Evolutionary conservation across 2,797 vertebrate genomes (phyloP).

Genomic region (Sebastes iracundus): DNA sequence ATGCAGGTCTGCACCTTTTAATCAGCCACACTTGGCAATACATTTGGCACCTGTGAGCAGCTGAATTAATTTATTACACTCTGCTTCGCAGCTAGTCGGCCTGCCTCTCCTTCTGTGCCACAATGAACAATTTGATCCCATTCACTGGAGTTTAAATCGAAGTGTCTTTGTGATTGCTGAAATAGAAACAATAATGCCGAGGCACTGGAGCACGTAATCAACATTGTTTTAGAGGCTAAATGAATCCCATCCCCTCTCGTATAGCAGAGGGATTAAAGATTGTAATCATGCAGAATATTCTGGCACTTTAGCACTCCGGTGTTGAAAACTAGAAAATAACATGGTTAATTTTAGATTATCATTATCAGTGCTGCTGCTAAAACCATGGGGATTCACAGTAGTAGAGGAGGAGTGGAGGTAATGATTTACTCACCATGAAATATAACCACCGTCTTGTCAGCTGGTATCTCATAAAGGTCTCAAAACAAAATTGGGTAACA

Average conservation of each 20-base stretch:
- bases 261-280: background rate
- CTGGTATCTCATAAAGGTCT: background rate
- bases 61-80: constrained; percentile 57
- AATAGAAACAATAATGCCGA: constrained; percentile 45
- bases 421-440: background rate
- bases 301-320: background rate
- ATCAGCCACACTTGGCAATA: constrained; percentile 59
- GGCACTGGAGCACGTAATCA: constrained; percentile 35
- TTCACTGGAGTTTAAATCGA: constrained; percentile 48
- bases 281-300: background rate
- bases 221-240: constrained; percentile 37
- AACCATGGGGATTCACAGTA: background rate
- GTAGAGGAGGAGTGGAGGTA: background rate
- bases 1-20: constrained; percentile 53
- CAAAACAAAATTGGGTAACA: background rate
- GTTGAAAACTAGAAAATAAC: background rate
- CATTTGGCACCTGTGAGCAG: constrained; percentile 45
- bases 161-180: constrained; percentile 52
- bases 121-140: constrained; percentile 37
- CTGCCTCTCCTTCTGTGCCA: constrained; percentile 11
- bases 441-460: background rate
- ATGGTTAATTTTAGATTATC: background rate
- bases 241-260: background rate
- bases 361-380: background rate
- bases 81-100: constrained; percentile 23